phyloP scores from a whole-genome alignment of 2,113 vertebrate species.

The Ciconia boyciana region DNA sequence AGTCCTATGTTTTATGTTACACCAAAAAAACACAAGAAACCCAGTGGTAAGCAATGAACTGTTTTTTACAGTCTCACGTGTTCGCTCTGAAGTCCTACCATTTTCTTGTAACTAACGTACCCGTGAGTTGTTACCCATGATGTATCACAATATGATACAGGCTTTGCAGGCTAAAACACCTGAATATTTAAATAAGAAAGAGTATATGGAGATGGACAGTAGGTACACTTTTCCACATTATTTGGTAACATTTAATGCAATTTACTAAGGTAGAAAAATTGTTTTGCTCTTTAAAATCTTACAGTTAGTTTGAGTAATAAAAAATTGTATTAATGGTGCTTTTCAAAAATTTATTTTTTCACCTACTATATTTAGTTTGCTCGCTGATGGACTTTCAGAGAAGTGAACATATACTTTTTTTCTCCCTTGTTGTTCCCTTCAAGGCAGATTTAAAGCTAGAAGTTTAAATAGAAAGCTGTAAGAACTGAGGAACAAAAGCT shows the following conservation, averaged over 20 bases:
- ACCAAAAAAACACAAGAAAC: neutral
- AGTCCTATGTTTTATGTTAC: neutral
- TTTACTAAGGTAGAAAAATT: neutral
- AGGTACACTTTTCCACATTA: neutral
- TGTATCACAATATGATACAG: neutral
- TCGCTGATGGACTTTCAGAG: neutral
- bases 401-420: neutral
- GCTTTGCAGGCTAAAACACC: neutral
- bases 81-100: neutral
- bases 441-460: neutral
- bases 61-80: neutral
- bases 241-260: neutral
- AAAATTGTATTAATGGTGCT: neutral
- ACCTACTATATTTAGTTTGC: neutral
- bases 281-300: neutral
- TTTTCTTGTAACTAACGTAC: neutral
- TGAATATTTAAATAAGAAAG: neutral
- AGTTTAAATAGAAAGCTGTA: neutral
- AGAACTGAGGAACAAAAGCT: neutral
- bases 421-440: neutral
- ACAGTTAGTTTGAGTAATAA: neutral
- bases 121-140: neutral
- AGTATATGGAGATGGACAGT: neutral
- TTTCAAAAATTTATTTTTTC: neutral
- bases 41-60: neutral